Evolutionary conservation across 2,113 vertebrate species (phyloP).

Genomic region (Cinclus mexicanus): DNA sequence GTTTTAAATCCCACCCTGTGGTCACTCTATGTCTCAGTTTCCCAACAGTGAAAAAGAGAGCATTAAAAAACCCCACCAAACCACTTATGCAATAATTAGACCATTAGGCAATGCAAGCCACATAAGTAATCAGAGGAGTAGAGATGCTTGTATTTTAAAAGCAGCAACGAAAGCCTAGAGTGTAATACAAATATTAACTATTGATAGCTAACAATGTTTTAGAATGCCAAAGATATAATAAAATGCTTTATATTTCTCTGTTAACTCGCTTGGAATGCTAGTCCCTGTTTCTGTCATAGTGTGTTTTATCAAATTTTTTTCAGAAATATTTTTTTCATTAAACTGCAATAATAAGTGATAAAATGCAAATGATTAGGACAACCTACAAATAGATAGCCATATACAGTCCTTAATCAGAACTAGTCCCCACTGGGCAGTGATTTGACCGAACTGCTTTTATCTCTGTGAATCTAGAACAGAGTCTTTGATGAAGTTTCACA

Average conservation of each 20-base stretch:
- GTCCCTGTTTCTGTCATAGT: neutral
- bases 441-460: conserved; percentile 29
- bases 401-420: neutral
- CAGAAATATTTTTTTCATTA: neutral
- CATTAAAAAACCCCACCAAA: neutral
- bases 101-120: neutral
- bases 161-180: neutral
- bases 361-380: neutral
- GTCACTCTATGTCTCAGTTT: neutral
- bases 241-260: neutral
- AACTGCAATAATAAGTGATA: neutral
- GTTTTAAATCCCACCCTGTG: neutral
- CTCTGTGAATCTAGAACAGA: neutral
- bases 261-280: neutral
- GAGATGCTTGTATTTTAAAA: neutral
- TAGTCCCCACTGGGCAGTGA: neutral
- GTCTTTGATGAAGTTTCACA: conserved; percentile 6
- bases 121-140: neutral
- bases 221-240: neutral
- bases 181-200: neutral
- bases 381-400: neutral
- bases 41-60: neutral
- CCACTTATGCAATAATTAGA: neutral
- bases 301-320: neutral
- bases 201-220: neutral